Evolutionary conservation across 1,140 invertebrate species (phyloP).

Genomic region (Ostrea edulis): DNA sequence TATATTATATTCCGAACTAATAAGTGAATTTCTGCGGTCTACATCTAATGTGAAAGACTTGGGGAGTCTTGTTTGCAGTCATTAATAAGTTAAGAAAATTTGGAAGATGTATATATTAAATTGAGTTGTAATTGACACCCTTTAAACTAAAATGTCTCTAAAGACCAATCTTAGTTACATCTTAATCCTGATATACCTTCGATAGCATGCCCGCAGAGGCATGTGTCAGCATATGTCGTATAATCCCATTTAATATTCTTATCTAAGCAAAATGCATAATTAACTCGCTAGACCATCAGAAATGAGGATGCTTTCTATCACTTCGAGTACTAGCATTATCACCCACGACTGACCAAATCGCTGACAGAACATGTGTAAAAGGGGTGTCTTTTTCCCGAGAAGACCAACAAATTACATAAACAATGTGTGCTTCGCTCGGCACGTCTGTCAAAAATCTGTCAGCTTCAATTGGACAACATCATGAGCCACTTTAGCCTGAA

Average conservation of each 20-base stretch:
- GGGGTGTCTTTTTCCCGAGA: not conserved
- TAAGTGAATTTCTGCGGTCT: no score
- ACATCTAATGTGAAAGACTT: no score
- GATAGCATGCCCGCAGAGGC: no score
- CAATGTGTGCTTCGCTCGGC: not conserved
- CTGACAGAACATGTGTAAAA: slow-evolving; percentile 21
- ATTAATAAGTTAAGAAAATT: no score
- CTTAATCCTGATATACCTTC: no score
- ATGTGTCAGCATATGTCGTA: not conserved
- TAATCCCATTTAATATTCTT: not conserved
- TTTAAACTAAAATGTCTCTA: no score
- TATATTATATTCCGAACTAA: no score
- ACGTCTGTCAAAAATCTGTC: slow-evolving; percentile 27
- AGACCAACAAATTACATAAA: slow-evolving; percentile 12
- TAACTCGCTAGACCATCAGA: not conserved
- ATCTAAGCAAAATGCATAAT: not conserved
- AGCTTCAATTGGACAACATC: slow-evolving; percentile 23
- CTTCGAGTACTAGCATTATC: not conserved
- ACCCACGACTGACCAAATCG: not conserved
- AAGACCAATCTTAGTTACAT: no score
- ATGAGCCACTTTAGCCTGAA: not conserved
- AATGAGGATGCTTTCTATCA: not conserved
- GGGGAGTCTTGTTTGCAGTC: no score
- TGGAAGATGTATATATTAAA: no score
- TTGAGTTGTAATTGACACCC: no score